Evolutionary conservation across 2,797 vertebrate species (phyloP).

Genomic region (Holocentrus rufus): DNA sequence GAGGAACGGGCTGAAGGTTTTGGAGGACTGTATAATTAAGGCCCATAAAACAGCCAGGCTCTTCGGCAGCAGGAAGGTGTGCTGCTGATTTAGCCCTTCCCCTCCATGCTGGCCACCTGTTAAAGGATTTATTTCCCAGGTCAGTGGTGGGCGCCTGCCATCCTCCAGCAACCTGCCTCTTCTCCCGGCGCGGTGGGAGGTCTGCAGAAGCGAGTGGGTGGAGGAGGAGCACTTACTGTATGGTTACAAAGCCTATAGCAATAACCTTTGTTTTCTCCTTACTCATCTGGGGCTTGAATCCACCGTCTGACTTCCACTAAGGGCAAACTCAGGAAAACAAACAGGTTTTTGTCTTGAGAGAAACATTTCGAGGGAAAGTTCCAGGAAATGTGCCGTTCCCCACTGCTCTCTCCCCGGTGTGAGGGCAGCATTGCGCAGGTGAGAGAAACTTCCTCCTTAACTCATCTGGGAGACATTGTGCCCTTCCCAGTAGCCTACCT

Average conservation of each 20-base stretch:
- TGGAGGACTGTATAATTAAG: slow-evolving; percentile 77
- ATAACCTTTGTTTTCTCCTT: slow-evolving; percentile 45
- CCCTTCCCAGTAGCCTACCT: slow-evolving; percentile 76
- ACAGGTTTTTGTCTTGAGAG: slow-evolving; percentile 28
- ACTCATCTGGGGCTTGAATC: slow-evolving; percentile 30
- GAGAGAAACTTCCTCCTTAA: slow-evolving; percentile 65
- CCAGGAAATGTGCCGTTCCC: slow-evolving; percentile 46
- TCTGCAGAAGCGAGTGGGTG: slow-evolving; percentile 21
- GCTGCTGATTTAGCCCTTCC: slow-evolving; percentile 79
- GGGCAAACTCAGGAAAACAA: slow-evolving; percentile 35
- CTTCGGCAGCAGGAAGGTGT: slow-evolving; percentile 76
- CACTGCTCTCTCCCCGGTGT: slow-evolving; percentile 23
- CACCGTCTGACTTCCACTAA: slow-evolving; percentile 13
- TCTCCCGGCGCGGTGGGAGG: slow-evolving; percentile 50
- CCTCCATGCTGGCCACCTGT: slow-evolving; percentile 79
- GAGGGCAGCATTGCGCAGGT: slow-evolving; percentile 44
- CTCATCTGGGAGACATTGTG: slow-evolving; percentile 74
- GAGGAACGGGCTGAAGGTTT: slow-evolving; percentile 61
- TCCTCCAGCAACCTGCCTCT: slow-evolving; percentile 69
- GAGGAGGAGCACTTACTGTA: slow-evolving; percentile 34
- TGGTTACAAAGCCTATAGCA: slow-evolving; percentile 40
- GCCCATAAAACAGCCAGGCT: slow-evolving; percentile 78
- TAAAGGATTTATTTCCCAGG: slow-evolving; percentile 81
- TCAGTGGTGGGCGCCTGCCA: slow-evolving; percentile 69
- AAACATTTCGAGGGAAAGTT: slow-evolving; percentile 48